These are phyloP conservation scores for Drosophila incognita DNA, from an alignment of 2,888 invertebrate species.

Conservation along the genomic window DNA sequence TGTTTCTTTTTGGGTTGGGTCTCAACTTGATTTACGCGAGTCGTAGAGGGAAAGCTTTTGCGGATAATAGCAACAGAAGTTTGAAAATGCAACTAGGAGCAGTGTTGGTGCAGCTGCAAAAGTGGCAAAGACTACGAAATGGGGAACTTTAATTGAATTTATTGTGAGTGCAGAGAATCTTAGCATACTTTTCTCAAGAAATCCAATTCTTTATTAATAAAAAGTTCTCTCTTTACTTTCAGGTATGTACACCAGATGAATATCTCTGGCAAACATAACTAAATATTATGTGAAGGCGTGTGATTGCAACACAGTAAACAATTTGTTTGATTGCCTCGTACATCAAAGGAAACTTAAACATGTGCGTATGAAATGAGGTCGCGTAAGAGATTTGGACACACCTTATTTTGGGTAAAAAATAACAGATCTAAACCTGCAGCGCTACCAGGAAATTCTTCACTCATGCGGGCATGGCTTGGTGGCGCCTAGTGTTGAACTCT, in stretches of 20 bases:
- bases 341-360: constrained; percentile 7
- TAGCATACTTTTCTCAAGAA: neutral
- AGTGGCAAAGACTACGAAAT: neutral
- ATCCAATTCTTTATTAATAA: neutral
- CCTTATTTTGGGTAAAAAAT: constrained; percentile 24
- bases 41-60: constrained; percentile 8
- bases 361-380: constrained; percentile 13
- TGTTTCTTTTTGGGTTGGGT: constrained; percentile 40
- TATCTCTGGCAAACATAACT: neutral
- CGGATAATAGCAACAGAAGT: neutral
- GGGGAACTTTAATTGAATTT: neutral
- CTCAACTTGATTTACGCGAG: constrained; percentile 29
- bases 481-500: constrained; percentile 45
- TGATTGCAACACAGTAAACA: neutral
- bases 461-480: constrained; percentile 40
- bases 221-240: constrained; percentile 28
- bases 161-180: neutral
- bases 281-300: constrained; percentile 14
- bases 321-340: constrained; percentile 2
- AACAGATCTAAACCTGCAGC: constrained; percentile 14
- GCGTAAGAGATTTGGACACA: constrained; percentile 28
- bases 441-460: constrained; percentile 44
- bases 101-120: neutral
- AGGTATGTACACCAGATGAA: constrained; percentile 42
- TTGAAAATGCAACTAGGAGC: neutral